These are phyloP conservation scores for Odontocolon sp. DNA, from an alignment of 2,888 invertebrate species.

Conservation along the genomic window DNA sequence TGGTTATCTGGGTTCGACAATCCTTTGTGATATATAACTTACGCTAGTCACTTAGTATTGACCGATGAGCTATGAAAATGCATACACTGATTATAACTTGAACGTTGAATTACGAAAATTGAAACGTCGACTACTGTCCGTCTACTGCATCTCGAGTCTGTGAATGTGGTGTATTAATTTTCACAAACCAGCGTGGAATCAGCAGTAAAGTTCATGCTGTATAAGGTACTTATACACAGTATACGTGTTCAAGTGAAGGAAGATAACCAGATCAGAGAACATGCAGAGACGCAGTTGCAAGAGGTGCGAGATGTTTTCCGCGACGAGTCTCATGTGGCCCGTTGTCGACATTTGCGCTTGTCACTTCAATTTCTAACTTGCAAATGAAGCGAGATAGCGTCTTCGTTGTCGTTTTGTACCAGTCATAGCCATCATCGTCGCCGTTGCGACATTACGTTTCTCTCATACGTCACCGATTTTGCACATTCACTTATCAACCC, in stretches of 20 bases:
- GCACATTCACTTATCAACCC: not conserved
- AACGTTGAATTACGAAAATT: too few relatives aligned
- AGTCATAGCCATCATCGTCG: not conserved
- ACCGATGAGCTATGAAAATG: too few relatives aligned
- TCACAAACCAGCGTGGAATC: not conserved
- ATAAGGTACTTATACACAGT: constrained; percentile 8
- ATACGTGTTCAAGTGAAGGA: not conserved
- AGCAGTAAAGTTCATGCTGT: not conserved
- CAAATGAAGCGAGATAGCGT: constrained; percentile 44
- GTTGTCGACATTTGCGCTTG: constrained; percentile 26
- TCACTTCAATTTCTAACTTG: constrained; percentile 52
- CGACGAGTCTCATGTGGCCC: not conserved
- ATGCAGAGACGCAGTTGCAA: not conserved
- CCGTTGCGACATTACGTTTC: too few relatives aligned
- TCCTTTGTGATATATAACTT: too few relatives aligned
- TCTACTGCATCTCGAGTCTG: not conserved
- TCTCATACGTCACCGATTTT: not conserved
- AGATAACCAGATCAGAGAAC: constrained; percentile 50
- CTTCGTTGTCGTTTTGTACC: constrained; percentile 6
- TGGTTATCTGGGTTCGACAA: too few relatives aligned
- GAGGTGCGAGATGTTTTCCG: constrained; percentile 35
- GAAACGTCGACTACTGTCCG: too few relatives aligned
- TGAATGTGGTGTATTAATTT: not conserved
- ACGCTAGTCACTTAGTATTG: too few relatives aligned
- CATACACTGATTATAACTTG: too few relatives aligned